Conservation (phyloP, 2,888 invertebrate species). For the Julus scanicus region DNA sequence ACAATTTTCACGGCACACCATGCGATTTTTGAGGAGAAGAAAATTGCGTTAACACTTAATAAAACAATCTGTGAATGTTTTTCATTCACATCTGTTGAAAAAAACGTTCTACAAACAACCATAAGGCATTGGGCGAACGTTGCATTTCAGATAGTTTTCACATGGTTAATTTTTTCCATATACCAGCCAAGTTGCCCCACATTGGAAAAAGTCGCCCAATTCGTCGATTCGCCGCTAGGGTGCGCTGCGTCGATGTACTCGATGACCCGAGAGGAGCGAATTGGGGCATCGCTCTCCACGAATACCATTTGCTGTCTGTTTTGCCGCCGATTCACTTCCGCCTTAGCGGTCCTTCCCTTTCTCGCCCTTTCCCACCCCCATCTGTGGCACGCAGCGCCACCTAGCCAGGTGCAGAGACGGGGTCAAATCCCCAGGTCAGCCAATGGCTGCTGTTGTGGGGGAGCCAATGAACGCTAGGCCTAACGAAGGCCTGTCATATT, state of each 20-base stretch:
- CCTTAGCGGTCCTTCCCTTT: not conserved
- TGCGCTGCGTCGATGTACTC: conserved; percentile 13
- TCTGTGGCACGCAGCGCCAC: not conserved
- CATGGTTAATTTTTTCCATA: not conserved
- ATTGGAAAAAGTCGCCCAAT: not conserved
- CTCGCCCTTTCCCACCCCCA: not conserved
- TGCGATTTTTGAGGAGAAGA: too few species aligned
- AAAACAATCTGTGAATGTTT: too few species aligned
- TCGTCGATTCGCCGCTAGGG: not conserved
- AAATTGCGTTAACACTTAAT: too few species aligned
- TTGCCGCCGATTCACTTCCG: not conserved
- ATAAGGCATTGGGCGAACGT: too few species aligned
- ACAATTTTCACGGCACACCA: too few species aligned
- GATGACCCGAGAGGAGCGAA: conserved; percentile 25
- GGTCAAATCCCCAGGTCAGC: not conserved
- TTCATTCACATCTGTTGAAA: too few species aligned
- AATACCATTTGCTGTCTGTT: not conserved
- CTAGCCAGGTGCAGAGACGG: not conserved
- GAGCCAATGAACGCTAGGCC: not conserved
- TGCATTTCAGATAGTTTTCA: too few species aligned
- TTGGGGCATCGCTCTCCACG: not conserved
- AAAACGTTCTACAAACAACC: too few species aligned
- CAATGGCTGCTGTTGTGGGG: not conserved
- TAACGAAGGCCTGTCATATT: not conserved
- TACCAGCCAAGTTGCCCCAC: not conserved